Base-by-base conservation (phyloP, 1,140 invertebrate species). In the Trichonephila inaurata region DNA sequence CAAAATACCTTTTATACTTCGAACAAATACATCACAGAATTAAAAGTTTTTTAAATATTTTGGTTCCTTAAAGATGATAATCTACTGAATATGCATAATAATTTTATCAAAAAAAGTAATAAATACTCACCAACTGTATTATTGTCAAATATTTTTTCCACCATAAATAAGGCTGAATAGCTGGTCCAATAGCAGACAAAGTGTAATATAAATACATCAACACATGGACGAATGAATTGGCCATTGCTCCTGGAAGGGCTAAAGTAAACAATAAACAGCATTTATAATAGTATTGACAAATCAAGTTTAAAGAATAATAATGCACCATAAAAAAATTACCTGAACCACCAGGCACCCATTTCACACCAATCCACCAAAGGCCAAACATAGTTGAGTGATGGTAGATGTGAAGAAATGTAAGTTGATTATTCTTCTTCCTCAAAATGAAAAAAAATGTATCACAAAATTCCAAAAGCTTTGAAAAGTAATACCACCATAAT, bases 401-500 rank as follows among this genome's bases (percentile, higher is more conserved):
- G 95, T 99, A 99, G 0, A 99, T 97, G 94, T 99, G 98, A 6
- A 99, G 96, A 96, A 99, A 99, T 18, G 98, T 98, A 88, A 99
- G 96, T 95, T 99, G 98, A 94, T 97, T 97, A 92, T 97, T 97
- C 95, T 99, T 99, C 95, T 98, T 98, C 62, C 98, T 96, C 60
- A 99, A 95, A 92, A 99, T 98, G 95, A 99, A 98, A 96, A 99
- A 99, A 94, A 98, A 97, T 0, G 98, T 99, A 95, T 99, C 99
- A 94, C 98, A 97, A 95, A 99, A 98, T 96, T 99, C 99, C 40
- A 99, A 95, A 40, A 98, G 96, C 96, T 99, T 99, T 51, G 98
- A 99, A 95, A 99, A 97, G 95, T 99, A 99, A 95, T 99, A 99
- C 98, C 98, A 99, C 98, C 98, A 99, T 24, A 99, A 97, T 0